Evolutionary conservation across 2,888 invertebrate species (phyloP).

Genomic region (Xiphydria camelus): DNA sequence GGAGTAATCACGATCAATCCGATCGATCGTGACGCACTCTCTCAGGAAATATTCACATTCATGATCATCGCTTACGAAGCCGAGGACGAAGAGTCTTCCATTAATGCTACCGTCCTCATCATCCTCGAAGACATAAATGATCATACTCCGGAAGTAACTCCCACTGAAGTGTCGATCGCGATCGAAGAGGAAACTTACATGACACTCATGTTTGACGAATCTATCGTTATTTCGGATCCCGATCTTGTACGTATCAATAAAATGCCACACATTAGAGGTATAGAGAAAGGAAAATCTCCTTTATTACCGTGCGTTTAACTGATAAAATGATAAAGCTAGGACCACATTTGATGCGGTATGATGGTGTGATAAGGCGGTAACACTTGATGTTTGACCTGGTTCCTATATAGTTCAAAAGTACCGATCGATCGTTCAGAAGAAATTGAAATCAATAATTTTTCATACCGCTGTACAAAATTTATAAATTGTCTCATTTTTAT

Average conservation of each 20-base stretch:
- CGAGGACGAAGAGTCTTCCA: conserved; percentile 28
- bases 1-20: conserved; percentile 43
- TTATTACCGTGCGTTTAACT: not conserved
- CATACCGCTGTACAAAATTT: no score
- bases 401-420: no score
- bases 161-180: conserved; percentile 45
- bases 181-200: conserved; percentile 63
- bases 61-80: conserved; percentile 50
- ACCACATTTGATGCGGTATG: no score
- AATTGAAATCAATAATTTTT: no score
- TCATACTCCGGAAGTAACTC: conserved; percentile 63
- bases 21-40: conserved; percentile 52
- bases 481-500: no score
- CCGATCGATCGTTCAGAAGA: no score
- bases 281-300: not conserved
- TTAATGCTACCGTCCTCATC: conserved; percentile 39
- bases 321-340: no score
- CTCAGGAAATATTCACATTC: conserved; percentile 40
- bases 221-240: conserved; percentile 58
- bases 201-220: conserved; percentile 57
- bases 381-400: no score
- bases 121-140: conserved; percentile 68
- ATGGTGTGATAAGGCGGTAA: no score
- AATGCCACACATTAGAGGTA: not conserved
- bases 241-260: conserved; percentile 48